Conservation (phyloP, 92 coral and sea anemone species). For the Porites lobata region DNA sequence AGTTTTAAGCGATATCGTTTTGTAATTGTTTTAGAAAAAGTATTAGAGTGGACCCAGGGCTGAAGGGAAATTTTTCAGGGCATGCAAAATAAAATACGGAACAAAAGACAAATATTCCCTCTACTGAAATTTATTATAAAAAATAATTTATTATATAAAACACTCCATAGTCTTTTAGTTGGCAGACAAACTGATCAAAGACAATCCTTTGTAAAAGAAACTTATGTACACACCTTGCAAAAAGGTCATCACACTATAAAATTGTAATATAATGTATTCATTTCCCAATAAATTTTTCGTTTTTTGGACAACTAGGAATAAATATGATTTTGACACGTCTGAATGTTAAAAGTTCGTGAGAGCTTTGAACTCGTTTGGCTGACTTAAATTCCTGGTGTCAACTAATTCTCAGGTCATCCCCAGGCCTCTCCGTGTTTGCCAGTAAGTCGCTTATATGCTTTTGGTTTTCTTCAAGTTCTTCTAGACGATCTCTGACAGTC, state of each 20-base stretch:
- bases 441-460: slow-evolving; percentile 70
- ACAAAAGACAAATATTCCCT: too few relatives aligned
- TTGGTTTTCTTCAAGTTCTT: slow-evolving; percentile 73
- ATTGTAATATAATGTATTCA: not conserved
- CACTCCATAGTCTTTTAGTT: too few relatives aligned
- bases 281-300: not conserved
- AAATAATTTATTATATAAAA: too few relatives aligned
- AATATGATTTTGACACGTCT: not conserved
- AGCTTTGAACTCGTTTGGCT: not conserved
- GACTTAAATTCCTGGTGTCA: not conserved
- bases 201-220: too few relatives aligned
- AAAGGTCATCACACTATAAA: not conserved
- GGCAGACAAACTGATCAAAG: too few relatives aligned
- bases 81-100: too few relatives aligned
- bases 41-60: too few relatives aligned
- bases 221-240: not conserved
- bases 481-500: slow-evolving; percentile 69
- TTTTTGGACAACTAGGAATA: slow-evolving; percentile 15
- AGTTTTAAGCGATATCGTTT: too few relatives aligned
- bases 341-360: not conserved
- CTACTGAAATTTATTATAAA: too few relatives aligned
- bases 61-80: too few relatives aligned
- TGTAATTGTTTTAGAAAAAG: too few relatives aligned
- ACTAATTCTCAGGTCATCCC: slow-evolving; percentile 25
- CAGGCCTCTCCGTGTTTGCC: slow-evolving; percentile 28